phyloP scores from a whole-genome alignment of 2,888 invertebrate species.

The Xiphydria camelus region DNA sequence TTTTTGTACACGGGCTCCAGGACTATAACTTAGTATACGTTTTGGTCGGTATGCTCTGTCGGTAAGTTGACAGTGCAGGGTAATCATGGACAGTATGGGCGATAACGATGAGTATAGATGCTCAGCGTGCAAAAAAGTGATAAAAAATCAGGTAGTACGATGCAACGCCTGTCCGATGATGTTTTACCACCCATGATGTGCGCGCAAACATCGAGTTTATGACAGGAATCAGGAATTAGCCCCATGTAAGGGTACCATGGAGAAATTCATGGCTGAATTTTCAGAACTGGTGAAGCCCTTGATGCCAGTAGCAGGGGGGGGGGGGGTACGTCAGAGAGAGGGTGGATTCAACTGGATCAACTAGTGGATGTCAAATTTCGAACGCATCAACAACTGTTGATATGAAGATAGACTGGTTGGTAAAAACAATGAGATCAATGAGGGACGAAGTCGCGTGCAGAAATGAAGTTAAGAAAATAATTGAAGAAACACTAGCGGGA shows the following conservation, averaged over 20 bases:
- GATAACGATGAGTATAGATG: too few species aligned
- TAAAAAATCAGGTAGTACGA: too few species aligned
- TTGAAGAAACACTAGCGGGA: not conserved
- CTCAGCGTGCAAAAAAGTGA: too few species aligned
- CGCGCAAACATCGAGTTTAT: slow-evolving; percentile 2
- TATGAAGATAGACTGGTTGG: not conserved
- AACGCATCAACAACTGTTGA: not conserved
- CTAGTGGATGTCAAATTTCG: not conserved
- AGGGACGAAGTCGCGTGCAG: slow-evolving; percentile 2
- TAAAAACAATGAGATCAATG: slow-evolving; percentile 4
- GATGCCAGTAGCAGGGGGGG: not conserved
- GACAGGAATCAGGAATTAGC: slow-evolving; percentile 5
- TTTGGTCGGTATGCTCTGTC: too few species aligned
- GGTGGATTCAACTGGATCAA: not conserved
- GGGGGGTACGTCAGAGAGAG: not conserved
- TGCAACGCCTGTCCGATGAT: slow-evolving; percentile 8
- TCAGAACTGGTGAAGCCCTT: not conserved
- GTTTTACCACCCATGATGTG: slow-evolving; percentile 13
- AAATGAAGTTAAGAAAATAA: slow-evolving; percentile 3
- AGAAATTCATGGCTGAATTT: too few species aligned
- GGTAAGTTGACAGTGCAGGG: too few species aligned
- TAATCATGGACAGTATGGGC: too few species aligned
- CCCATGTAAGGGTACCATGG: slow-evolving; percentile 5
- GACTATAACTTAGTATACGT: too few species aligned
- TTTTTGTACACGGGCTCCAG: too few species aligned